A percentile compares a stretch with the other conserved stretches of the same genome.
Evolutionary conservation across 2,888 invertebrate species (phyloP).

Genomic region (Noctua fimbriata): DNA sequence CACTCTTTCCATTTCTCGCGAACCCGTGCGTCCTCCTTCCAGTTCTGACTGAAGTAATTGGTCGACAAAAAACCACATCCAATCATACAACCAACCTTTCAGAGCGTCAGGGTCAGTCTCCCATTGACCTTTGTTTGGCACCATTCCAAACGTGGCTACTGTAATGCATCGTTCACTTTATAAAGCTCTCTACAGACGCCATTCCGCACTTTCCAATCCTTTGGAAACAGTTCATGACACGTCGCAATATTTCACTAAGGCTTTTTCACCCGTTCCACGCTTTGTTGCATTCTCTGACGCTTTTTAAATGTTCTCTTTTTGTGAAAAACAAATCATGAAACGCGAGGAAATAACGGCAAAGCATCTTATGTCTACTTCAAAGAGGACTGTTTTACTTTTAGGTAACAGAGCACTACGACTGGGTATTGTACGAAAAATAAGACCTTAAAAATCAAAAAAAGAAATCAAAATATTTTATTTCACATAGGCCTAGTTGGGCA

Average conservation of each 20-base stretch:
- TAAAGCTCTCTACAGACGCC: slow-evolving; percentile 42
- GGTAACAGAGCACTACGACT: not conserved
- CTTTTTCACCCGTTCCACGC: slow-evolving; percentile 23
- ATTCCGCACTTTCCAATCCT: slow-evolving; percentile 41
- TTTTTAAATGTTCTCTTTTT: slow-evolving; percentile 23
- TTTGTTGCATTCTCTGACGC: slow-evolving; percentile 39
- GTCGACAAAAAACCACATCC: not conserved
- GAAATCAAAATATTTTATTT: too few species aligned
- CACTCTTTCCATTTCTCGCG: not conserved
- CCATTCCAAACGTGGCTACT: slow-evolving; percentile 2
- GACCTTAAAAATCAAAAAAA: too few species aligned
- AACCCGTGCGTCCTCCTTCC: not conserved
- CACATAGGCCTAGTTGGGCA: too few species aligned
- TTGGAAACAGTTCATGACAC: slow-evolving; percentile 45
- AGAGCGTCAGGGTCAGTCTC: slow-evolving; percentile 7
- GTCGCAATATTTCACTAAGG: slow-evolving; percentile 48
- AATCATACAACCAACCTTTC: slow-evolving; percentile 5
- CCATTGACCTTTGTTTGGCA: slow-evolving; percentile 24
- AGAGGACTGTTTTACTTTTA: slow-evolving; percentile 1
- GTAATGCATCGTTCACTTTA: slow-evolving; percentile 13
- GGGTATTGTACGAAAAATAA: not conserved
- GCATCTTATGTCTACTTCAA: not conserved
- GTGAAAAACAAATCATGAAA: slow-evolving; percentile 13
- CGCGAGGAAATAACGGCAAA: not conserved
- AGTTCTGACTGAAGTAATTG: not conserved